Evolutionary conservation across 2,888 invertebrate genomes (phyloP).

Genomic region (Sacculina carcini): DNA sequence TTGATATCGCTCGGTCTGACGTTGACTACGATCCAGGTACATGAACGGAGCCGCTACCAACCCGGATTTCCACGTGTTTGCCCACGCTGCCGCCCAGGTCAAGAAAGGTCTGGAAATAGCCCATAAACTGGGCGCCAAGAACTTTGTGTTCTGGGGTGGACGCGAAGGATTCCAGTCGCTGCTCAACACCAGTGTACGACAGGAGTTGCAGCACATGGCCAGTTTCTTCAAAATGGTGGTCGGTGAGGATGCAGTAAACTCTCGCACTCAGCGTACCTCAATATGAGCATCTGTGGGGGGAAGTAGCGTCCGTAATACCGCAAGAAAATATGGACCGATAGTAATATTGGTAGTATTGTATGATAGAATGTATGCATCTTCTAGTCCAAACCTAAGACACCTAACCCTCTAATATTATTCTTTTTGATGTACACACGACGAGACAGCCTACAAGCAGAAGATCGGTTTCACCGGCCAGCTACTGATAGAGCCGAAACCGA

Average conservation of each 20-base stretch:
- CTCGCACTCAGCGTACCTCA: no score
- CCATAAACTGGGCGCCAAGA: conserved; percentile 31
- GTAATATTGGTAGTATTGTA: not conserved
- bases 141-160: conserved; percentile 33
- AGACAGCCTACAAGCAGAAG: conserved; percentile 31
- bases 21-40: conserved; percentile 23
- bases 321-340: no score
- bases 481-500: conserved; percentile 27
- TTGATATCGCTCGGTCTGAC: no score
- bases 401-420: not conserved
- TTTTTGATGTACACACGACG: not conserved
- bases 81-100: conserved; percentile 32
- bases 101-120: conserved; percentile 34
- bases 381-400: not conserved
- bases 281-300: no score
- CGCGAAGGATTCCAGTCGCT: conserved; percentile 31
- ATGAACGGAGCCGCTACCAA: conserved; percentile 33
- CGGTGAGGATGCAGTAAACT: conserved; percentile 16
- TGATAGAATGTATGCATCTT: not conserved
- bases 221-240: conserved; percentile 32
- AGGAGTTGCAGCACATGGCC: conserved; percentile 33
- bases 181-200: conserved; percentile 30
- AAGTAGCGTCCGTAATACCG: no score
- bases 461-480: conserved; percentile 32
- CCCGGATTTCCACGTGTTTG: conserved; percentile 30